Evolutionary conservation across 2,113 vertebrate genomes (phyloP).

Genomic region (Helogale parvula): DNA sequence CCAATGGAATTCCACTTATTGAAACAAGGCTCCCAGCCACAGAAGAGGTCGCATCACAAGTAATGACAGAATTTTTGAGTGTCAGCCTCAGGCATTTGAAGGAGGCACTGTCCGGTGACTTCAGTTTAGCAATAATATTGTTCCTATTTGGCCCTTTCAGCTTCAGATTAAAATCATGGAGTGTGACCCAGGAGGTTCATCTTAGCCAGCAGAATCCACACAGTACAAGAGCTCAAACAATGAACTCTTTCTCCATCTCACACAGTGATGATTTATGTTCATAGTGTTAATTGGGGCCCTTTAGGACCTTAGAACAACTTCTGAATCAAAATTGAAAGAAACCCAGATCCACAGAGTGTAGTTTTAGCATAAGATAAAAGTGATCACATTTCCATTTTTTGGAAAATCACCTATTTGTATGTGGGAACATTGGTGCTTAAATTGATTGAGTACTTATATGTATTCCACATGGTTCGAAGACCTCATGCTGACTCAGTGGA

Average conservation of each 20-base stretch:
- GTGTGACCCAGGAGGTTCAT: background rate
- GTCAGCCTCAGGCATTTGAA: slow-evolving; percentile 26
- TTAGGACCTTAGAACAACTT: slow-evolving; percentile 2
- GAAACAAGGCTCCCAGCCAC: background rate
- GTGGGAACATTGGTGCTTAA: background rate
- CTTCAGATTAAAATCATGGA: slow-evolving; percentile 38
- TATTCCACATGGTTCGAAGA: background rate
- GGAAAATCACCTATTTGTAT: background rate
- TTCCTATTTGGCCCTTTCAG: background rate
- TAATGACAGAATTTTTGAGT: slow-evolving; percentile 23
- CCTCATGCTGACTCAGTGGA: background rate
- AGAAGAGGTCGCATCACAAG: background rate
- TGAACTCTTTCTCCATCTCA: background rate
- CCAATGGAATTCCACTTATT: background rate
- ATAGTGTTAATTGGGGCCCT: background rate
- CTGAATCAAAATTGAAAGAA: background rate
- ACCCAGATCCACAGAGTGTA: background rate
- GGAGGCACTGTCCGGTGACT: background rate
- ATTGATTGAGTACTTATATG: background rate
- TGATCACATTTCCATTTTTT: background rate
- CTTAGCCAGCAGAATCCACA: background rate
- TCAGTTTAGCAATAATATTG: background rate
- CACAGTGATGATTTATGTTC: background rate
- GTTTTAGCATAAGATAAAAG: slow-evolving; percentile 15
- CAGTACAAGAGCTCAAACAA: background rate